Percentiles rank a stretch among this genome's conserved stretches.
Evolutionary conservation across 2,113 vertebrate species (phyloP).

Genomic region (Burhinus oedicnemus): DNA sequence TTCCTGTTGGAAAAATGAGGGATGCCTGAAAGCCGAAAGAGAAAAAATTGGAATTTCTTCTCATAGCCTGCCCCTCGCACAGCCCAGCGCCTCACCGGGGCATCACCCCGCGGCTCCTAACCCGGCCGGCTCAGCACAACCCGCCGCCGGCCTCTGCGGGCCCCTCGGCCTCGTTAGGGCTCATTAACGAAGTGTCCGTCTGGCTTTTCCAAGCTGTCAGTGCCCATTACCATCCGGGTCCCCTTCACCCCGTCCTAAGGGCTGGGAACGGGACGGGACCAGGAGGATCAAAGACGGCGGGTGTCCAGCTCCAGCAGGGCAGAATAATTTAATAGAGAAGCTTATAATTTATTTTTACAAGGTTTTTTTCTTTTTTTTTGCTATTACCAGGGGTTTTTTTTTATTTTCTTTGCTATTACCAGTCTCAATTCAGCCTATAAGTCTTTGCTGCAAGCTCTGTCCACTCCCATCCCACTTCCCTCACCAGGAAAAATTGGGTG

Average conservation of each 20-base stretch:
- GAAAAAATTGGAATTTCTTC: too few relatives aligned
- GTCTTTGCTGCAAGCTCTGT: background rate
- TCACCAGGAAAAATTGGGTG: background rate
- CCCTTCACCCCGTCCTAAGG: background rate
- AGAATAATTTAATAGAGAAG: conserved; percentile 70
- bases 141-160: background rate
- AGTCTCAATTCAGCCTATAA: background rate
- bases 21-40: rapidly evolving
- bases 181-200: conserved; percentile 51
- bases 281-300: conserved; percentile 38
- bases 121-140: background rate
- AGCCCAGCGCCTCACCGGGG: background rate
- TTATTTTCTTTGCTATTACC: background rate
- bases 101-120: background rate
- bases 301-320: conserved; percentile 41
- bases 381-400: background rate
- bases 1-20: rapidly evolving
- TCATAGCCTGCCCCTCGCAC: too few relatives aligned
- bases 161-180: conserved; percentile 19
- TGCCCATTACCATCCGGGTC: background rate
- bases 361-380: background rate
- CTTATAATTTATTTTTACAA: conserved; percentile 31
- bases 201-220: conserved; percentile 45
- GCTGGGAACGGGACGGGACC: conserved; percentile 38
- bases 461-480: background rate